phyloP scores from a whole-genome alignment of 2,888 invertebrate species.

The Drosophila anceps region DNA sequence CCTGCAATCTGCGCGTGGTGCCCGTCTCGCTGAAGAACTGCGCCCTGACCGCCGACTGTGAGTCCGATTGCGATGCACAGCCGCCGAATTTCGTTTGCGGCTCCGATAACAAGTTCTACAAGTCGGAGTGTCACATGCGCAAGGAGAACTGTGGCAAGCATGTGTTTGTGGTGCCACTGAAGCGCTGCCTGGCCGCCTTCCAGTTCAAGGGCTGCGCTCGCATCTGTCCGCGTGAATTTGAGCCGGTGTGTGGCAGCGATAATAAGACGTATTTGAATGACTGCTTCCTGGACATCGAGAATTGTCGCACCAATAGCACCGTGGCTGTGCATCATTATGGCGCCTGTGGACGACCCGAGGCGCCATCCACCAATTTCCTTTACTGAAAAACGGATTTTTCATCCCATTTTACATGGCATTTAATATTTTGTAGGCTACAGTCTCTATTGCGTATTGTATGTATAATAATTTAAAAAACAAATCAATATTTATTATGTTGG shows the following conservation, averaged over 20 bases:
- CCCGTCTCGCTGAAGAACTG: conserved; percentile 93
- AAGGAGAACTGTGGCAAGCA: conserved; percentile 96
- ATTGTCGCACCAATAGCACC: conserved; percentile 92
- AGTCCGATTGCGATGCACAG: conserved; percentile 87
- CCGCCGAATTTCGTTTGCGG: conserved; percentile 93
- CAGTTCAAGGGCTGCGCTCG: conserved; percentile 94
- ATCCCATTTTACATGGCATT: conserved; percentile 69
- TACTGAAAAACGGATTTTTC: conserved; percentile 85
- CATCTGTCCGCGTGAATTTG: conserved; percentile 94
- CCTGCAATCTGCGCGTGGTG: conserved; percentile 95
- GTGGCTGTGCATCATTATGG: conserved; percentile 93
- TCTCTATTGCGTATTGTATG: conserved; percentile 71
- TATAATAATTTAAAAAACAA: conserved; percentile 56
- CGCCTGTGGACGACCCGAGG: conserved; percentile 94
- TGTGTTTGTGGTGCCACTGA: conserved; percentile 95
- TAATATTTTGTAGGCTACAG: conserved; percentile 74
- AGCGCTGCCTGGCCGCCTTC: conserved; percentile 93
- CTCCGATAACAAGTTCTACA: conserved; percentile 95
- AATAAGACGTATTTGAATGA: conserved; percentile 96
- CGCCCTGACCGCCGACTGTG: conserved; percentile 93
- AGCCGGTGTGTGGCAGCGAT: conserved; percentile 97
- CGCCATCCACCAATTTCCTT: conserved; percentile 94
- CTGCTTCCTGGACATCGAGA: conserved; percentile 96
- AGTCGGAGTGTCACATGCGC: conserved; percentile 96
- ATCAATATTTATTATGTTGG: conserved; percentile 79